A percentile compares a stretch with the other conserved stretches of the same genome.
phyloP scores from a whole-genome alignment of 1,140 invertebrate genomes.

The Pseudoatta argentina region DNA sequence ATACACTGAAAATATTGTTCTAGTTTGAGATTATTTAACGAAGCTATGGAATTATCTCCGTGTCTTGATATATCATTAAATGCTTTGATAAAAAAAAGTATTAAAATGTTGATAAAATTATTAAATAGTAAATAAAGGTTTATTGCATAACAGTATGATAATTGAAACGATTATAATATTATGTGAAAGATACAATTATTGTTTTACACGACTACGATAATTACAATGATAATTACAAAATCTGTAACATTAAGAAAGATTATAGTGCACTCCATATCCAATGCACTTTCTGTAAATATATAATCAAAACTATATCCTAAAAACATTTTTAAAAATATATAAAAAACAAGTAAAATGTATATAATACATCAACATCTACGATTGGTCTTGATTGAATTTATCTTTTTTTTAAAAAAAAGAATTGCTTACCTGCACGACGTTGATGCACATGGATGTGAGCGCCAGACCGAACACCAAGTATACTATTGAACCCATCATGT shows the following conservation, averaged over 20 bases:
- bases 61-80: no score
- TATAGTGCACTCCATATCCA: neutral
- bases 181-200: neutral
- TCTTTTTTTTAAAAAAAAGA: neutral
- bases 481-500: slow-evolving; percentile 96
- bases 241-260: neutral
- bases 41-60: no score
- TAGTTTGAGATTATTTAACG: no score
- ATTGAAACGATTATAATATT: neutral
- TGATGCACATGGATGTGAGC: slow-evolving; percentile 98
- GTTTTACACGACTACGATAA: neutral
- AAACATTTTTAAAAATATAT: neutral
- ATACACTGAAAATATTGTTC: no score
- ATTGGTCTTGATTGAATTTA: neutral
- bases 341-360: neutral
- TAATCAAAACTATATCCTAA: neutral
- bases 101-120: neutral
- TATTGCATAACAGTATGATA: neutral
- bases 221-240: neutral
- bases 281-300: neutral
- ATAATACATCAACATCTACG: neutral
- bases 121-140: neutral
- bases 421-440: slow-evolving; percentile 94
- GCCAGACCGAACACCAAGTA: slow-evolving; percentile 98
- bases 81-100: neutral